phyloP scores from a whole-genome alignment of 2,797 vertebrate species.

The Furcifer pardalis region DNA sequence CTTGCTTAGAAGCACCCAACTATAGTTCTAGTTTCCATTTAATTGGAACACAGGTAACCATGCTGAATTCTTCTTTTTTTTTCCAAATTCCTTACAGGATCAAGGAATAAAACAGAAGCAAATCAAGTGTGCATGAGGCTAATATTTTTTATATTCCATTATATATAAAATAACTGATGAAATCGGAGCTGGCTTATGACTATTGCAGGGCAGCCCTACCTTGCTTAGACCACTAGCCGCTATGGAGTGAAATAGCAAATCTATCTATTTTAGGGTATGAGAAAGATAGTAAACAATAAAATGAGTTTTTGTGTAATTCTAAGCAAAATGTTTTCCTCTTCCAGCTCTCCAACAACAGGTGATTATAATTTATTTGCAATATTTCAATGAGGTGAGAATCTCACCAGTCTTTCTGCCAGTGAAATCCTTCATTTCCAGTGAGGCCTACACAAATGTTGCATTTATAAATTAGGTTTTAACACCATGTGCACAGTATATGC shows the following conservation, averaged over 20 bases:
- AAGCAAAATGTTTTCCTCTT: not conserved
- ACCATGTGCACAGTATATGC: not conserved
- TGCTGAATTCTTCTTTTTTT: not conserved
- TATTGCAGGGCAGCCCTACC: no score
- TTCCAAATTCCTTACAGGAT: not conserved
- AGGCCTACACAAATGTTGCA: not conserved
- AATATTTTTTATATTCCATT: not conserved
- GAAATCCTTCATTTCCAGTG: not conserved
- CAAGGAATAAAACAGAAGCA: not conserved
- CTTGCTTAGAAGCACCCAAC: not conserved
- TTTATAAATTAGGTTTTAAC: not conserved
- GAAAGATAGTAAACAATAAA: constrained; percentile 3
- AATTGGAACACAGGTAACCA: not conserved
- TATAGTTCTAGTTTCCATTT: not conserved
- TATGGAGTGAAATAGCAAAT: constrained; percentile 4
- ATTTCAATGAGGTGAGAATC: not conserved
- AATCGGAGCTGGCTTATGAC: no score
- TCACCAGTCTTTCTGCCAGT: not conserved
- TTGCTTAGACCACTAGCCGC: no score
- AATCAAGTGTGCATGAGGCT: not conserved
- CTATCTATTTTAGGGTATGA: constrained; percentile 60
- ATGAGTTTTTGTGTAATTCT: not conserved
- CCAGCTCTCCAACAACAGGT: not conserved
- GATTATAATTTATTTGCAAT: constrained; percentile 12
- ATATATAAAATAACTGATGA: no score